Conservation (phyloP, 2,888 invertebrate species). For the Minunthozetes semirufus region DNA sequence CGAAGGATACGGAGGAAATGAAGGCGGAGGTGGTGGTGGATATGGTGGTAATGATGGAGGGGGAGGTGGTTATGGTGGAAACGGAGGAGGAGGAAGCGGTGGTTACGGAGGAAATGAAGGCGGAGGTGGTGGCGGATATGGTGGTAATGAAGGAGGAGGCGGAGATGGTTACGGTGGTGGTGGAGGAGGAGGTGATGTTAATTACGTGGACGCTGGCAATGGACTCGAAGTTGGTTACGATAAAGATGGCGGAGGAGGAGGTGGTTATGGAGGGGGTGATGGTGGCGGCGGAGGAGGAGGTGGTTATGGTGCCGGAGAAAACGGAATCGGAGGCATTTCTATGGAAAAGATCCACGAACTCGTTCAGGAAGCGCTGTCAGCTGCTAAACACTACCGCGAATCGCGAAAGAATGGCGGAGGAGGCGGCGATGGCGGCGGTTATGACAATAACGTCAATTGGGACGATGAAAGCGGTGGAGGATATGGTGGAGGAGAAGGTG, state of each 20-base stretch:
- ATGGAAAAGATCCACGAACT: constrained; percentile 31
- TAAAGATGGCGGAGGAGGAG: background rate
- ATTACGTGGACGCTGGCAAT: background rate
- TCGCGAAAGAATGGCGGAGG: background rate
- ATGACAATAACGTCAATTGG: no score
- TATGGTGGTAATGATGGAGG: background rate
- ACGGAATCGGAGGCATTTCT: constrained; percentile 28
- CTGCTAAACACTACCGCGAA: constrained; percentile 29
- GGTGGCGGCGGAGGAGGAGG: background rate
- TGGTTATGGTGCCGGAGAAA: background rate
- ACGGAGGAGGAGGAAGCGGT: background rate
- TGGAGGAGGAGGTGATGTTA: constrained; percentile 10
- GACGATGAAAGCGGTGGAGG: no score
- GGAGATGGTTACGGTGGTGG: background rate
- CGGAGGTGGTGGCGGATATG: constrained; percentile 24
- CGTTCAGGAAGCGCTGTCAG: constrained; percentile 29
- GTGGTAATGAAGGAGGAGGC: constrained; percentile 8
- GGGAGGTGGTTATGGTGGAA: constrained; percentile 5
- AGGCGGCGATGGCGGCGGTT: constrained; percentile 3
- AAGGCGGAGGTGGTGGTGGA: background rate
- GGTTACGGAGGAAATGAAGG: background rate
- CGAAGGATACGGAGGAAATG: background rate
- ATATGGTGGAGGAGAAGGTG: background rate
- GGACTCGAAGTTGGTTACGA: background rate
- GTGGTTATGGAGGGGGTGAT: background rate